Conservation (phyloP, 2,113 vertebrate genomes). For the Dromas ardeola region DNA sequence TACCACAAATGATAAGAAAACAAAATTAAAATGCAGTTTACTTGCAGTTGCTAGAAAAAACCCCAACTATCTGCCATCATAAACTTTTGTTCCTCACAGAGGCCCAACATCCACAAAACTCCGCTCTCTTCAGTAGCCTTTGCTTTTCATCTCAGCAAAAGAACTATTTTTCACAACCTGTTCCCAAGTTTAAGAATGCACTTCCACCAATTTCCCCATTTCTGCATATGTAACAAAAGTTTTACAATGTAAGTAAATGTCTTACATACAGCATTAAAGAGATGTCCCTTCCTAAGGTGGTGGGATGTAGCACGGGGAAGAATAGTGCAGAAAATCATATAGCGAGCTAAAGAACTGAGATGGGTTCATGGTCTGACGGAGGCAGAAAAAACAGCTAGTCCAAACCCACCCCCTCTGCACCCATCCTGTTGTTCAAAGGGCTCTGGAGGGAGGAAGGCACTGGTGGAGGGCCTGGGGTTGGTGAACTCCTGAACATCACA, state of each 20-base stretch:
- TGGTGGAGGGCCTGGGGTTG: accelerated
- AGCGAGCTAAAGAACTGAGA: not conserved
- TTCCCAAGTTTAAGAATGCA: not conserved
- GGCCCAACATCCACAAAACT: not conserved
- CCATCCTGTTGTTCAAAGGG: not conserved
- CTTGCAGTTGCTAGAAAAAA: not conserved
- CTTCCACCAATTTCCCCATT: not conserved
- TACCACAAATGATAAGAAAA: not conserved
- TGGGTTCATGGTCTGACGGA: not conserved
- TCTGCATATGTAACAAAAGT: not conserved
- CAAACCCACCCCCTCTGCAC: not conserved
- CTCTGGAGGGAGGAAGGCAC: not conserved
- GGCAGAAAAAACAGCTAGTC: not conserved
- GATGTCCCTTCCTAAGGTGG: not conserved
- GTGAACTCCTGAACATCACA: not conserved
- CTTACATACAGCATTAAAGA: not conserved
- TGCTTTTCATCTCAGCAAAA: not conserved
- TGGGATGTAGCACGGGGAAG: not conserved
- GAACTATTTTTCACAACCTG: not conserved
- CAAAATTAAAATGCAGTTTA: not conserved
- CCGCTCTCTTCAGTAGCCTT: not conserved
- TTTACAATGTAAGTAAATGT: not conserved
- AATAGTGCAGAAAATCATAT: accelerated
- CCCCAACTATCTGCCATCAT: not conserved
- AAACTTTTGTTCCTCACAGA: not conserved